phyloP scores from a whole-genome alignment of 2,797 vertebrate genomes.

The Tapirus indicus region DNA sequence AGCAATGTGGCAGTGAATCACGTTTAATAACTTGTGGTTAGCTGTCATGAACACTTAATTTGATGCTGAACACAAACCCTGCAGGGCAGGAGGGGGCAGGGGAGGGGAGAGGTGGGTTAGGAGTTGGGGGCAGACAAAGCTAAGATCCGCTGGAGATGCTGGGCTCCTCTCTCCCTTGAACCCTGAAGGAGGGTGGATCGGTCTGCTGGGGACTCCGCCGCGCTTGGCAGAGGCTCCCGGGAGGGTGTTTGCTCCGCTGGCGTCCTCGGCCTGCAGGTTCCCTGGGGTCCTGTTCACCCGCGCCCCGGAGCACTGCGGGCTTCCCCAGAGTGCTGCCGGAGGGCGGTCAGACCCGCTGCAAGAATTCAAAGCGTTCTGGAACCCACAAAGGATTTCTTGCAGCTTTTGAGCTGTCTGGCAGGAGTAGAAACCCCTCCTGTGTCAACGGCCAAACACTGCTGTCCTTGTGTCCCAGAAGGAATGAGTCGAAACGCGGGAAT shows the following conservation, averaged over 20 bases:
- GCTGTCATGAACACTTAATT: conserved; percentile 95
- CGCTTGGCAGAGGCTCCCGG: background rate
- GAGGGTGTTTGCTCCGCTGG: background rate
- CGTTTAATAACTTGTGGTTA: conserved; percentile 95
- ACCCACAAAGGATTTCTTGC: conserved; percentile 81
- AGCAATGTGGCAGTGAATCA: conserved; percentile 93
- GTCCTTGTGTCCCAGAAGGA: conserved; percentile 75
- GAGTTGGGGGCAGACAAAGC: conserved; percentile 30
- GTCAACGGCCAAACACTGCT: conserved; percentile 79
- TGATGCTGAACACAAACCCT: conserved; percentile 92
- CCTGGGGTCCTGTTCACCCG: conserved; percentile 51
- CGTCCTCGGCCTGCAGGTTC: background rate
- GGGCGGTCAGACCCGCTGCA: conserved; percentile 75
- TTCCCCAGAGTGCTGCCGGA: conserved; percentile 60
- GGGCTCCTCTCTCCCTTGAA: conserved; percentile 16
- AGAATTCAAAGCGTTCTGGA: conserved; percentile 80
- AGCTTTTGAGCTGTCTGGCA: conserved; percentile 81
- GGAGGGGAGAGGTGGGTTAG: conserved; percentile 58
- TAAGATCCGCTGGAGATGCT: conserved; percentile 76
- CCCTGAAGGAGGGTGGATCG: background rate
- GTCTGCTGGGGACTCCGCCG: background rate
- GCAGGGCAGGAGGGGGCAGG: conserved; percentile 67
- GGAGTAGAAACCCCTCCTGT: conserved; percentile 78
- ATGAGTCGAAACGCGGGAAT: conserved; percentile 64
- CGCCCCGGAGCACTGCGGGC: conserved; percentile 21